A percentile compares a stretch with the other conserved stretches of the same genome.
These are phyloP conservation scores for Corythornis vintsioides DNA, from an alignment of 2,113 vertebrate genomes.

Conservation along the genomic window DNA sequence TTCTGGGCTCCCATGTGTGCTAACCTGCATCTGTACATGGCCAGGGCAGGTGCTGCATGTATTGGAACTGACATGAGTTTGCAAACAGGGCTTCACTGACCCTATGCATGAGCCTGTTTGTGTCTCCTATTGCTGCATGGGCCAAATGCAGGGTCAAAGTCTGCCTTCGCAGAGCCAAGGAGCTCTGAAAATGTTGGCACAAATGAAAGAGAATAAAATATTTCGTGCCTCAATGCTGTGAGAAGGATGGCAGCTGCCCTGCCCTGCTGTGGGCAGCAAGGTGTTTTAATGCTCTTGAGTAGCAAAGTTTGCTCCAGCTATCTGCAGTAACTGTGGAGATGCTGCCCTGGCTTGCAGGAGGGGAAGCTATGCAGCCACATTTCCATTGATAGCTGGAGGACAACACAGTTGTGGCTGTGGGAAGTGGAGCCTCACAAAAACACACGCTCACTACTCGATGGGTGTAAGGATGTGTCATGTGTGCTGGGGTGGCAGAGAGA, in stretches of 20 bases:
- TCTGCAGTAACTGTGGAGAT: neutral
- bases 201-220: neutral
- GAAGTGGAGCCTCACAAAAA: neutral
- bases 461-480: fast-evolving
- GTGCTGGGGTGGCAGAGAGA: neutral
- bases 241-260: neutral
- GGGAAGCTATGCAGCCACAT: neutral
- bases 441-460: fast-evolving
- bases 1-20: neutral
- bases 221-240: neutral
- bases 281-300: neutral
- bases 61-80: fast-evolving
- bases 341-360: neutral
- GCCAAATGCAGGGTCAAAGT: neutral
- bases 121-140: fast-evolving
- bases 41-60: neutral
- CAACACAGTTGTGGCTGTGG: fast-evolving
- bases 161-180: neutral
- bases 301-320: neutral
- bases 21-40: fast-evolving
- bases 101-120: fast-evolving
- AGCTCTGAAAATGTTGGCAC: slow-evolving; percentile 22
- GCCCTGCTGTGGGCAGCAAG: fast-evolving
- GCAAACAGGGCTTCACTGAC: neutral
- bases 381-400: fast-evolving